Conservation (phyloP, 2,113 vertebrate species). For the Fulica atra region DNA sequence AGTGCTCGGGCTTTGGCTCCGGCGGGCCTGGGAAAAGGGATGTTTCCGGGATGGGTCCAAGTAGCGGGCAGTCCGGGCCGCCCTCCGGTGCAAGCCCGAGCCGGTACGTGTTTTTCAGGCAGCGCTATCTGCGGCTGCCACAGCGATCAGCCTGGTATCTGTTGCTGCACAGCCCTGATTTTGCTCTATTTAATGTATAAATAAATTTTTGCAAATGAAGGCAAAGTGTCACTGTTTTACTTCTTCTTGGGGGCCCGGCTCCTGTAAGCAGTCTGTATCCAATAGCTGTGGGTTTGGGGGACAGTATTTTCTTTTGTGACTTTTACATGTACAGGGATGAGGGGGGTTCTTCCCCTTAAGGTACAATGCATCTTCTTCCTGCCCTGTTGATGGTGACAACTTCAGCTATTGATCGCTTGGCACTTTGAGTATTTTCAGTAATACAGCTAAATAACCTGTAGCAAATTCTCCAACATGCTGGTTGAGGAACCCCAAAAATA, state of each 20-base stretch:
- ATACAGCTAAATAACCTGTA: neutral
- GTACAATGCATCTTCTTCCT: neutral
- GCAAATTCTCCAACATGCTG: neutral
- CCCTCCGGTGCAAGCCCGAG: accelerated
- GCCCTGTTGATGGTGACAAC: neutral
- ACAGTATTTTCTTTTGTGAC: neutral
- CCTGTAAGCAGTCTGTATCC: neutral
- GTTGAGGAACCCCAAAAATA: neutral
- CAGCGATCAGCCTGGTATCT: neutral
- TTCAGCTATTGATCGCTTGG: neutral
- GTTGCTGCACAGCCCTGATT: neutral
- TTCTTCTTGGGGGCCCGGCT: neutral
- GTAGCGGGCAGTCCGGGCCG: neutral
- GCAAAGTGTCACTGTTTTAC: neutral
- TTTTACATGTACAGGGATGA: neutral
- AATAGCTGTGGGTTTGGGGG: accelerated
- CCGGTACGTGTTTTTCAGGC: neutral
- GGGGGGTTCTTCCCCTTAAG: neutral
- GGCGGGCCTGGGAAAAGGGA: neutral
- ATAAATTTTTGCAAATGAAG: neutral
- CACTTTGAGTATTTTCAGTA: neutral
- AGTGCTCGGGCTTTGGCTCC: neutral
- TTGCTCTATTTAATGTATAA: neutral
- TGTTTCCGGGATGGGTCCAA: accelerated
- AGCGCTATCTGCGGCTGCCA: accelerated